Evolutionary conservation across 2,797 vertebrate genomes (phyloP), one percentile per base, ranked within the genome.

Genomic region (Pempheris klunzingeri): DNA sequence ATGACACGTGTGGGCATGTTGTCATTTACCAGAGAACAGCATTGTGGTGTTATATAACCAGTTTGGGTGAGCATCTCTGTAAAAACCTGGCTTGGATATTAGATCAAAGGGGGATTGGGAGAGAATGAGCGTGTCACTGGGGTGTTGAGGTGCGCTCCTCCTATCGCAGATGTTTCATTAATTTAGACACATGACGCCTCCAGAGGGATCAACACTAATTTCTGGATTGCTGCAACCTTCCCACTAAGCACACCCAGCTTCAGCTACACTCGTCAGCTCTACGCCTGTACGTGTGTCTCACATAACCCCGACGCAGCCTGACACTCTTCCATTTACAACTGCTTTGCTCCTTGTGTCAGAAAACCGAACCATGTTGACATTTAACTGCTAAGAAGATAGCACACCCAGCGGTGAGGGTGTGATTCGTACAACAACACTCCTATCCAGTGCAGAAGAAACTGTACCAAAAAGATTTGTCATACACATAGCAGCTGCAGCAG

Each of bases 371-470:
- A 26, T 24, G 46, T 26, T 62, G 64, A 74, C 65, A 73, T 78
- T 66, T 67, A 61, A 74, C 80, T 57, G 46, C 12, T 44, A 44
- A 58, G 20, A 5, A 63, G 43, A 78, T 22, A 17, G 30, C 17
- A 44, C 67, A 72, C 18, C 38, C 32, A 60, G 53, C 57, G 68
- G 64, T 9, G 8, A 70, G 30, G 30, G 15, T 55, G 53, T 70
- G 72, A 81, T 82, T 78, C 82, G n/a, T 77, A 43, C 38, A 75
- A 18, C 58, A 52, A 65, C 52, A 62, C 58, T 55, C 46, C 36
- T n/a, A n/a, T n/a, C n/a, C n/a, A n/a, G 28, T 36, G 38, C n/a
- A n/a, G n/a, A n/a, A n/a, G n/a, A n/a, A n/a, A n/a, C 64, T 57
- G 53, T 58, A 69, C 26, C 63, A 0, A 30, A 71, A 26, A 60